These are phyloP conservation scores for Pseudochirops corinnae DNA, from an alignment of 2,797 vertebrate species.

Conservation along the genomic window DNA sequence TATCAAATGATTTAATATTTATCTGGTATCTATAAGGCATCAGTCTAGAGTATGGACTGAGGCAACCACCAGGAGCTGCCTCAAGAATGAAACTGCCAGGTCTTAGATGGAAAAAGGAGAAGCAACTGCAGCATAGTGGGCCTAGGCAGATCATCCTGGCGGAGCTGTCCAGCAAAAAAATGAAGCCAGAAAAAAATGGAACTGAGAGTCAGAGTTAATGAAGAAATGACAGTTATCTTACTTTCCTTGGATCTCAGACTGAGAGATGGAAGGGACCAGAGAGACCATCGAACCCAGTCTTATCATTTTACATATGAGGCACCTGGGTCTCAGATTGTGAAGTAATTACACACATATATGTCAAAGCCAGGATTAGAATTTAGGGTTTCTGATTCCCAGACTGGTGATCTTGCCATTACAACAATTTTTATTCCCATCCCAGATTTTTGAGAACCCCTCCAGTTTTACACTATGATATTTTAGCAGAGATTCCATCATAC, in stretches of 20 bases:
- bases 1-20: slow-evolving; percentile 54
- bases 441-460: neutral
- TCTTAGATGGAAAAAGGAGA: slow-evolving; percentile 35
- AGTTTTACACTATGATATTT: neutral
- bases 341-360: neutral
- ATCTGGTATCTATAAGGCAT: slow-evolving; percentile 38
- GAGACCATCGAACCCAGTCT: neutral
- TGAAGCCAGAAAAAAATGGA: neutral
- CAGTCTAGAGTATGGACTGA: slow-evolving; percentile 47
- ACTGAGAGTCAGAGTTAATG: slow-evolving; percentile 1
- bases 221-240: neutral
- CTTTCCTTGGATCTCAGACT: neutral
- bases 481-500: neutral
- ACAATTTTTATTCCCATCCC: neutral
- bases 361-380: neutral
- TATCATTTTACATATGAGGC: neutral
- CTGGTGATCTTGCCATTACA: neutral
- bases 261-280: neutral
- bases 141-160: neutral
- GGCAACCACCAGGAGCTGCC: slow-evolving; percentile 33
- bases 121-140: slow-evolving; percentile 41
- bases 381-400: neutral
- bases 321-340: neutral
- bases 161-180: neutral
- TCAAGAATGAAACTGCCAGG: slow-evolving; percentile 9